phyloP scores from a whole-genome alignment of 92 coral and sea anemone species.

The Isaurus tuberculatus region DNA sequence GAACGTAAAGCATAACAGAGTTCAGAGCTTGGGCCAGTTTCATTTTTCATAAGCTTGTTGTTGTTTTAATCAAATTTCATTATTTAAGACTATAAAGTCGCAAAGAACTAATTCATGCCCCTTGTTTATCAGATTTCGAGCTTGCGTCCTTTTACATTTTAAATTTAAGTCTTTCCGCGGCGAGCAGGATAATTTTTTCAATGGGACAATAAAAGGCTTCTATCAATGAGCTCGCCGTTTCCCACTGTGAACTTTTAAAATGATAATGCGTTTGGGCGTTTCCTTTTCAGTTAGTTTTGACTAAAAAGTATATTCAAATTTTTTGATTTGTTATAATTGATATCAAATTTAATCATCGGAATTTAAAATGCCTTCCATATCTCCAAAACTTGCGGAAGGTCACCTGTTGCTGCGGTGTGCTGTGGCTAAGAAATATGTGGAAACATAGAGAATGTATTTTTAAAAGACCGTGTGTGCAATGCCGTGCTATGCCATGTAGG shows the following conservation, averaged over 20 bases:
- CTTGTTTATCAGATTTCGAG: neutral
- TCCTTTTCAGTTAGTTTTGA: neutral
- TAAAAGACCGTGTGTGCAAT: too few relatives aligned
- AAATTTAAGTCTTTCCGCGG: conserved; percentile 30
- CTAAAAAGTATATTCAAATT: neutral
- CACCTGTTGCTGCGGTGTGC: conserved; percentile 36
- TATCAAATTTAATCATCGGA: neutral
- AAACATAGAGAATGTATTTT: too few relatives aligned
- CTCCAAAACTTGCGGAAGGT: neutral
- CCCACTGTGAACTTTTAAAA: neutral
- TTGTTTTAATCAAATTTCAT: neutral
- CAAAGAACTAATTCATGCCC: neutral
- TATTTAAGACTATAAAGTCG: neutral
- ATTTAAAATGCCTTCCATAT: neutral
- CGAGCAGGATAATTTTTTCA: conserved; percentile 3
- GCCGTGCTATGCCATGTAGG: too few relatives aligned
- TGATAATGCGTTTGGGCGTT: neutral
- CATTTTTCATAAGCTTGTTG: too few relatives aligned
- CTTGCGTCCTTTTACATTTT: neutral
- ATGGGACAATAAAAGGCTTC: neutral
- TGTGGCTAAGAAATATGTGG: neutral
- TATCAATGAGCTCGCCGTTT: too few relatives aligned
- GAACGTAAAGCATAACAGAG: too few relatives aligned
- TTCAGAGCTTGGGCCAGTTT: too few relatives aligned
- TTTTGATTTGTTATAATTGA: neutral